Conservation (phyloP, 2,888 invertebrate species). For the Idaea biselata region DNA sequence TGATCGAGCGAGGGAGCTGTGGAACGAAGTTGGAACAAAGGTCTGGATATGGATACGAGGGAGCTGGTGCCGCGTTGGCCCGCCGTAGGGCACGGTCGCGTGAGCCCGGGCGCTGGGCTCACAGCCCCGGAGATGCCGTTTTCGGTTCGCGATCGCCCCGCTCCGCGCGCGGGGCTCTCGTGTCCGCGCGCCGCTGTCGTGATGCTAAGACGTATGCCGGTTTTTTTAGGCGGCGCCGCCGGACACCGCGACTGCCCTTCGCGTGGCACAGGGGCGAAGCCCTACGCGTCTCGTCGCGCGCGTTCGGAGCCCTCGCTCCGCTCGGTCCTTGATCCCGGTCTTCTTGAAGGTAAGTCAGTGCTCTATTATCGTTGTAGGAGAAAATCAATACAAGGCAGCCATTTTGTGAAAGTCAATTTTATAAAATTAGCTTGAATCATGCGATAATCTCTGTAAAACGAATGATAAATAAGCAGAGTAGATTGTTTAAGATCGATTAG, state of each 20-base stretch:
- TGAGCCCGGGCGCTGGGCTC: slow-evolving; percentile 62
- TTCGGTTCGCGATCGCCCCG: slow-evolving; percentile 60
- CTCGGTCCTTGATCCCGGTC: slow-evolving; percentile 52
- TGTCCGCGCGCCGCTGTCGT: slow-evolving; percentile 62
- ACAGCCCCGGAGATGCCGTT: slow-evolving; percentile 68
- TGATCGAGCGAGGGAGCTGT: slow-evolving; percentile 35
- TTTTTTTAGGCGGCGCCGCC: slow-evolving; percentile 73
- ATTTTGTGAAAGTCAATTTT: slow-evolving; percentile 58
- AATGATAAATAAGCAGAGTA: slow-evolving; percentile 1
- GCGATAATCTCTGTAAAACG: slow-evolving; percentile 2
- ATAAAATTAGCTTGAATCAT: slow-evolving; percentile 25
- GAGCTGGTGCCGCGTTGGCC: slow-evolving; percentile 56
- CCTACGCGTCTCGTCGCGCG: slow-evolving; percentile 69
- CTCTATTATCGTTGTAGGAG: slow-evolving; percentile 53
- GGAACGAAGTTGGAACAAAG: slow-evolving; percentile 31
- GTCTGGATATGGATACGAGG: slow-evolving; percentile 31
- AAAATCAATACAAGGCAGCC: slow-evolving; percentile 64
- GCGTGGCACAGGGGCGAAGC: slow-evolving; percentile 67
- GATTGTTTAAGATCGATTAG: background rate
- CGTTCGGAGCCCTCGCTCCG: slow-evolving; percentile 78
- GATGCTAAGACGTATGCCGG: slow-evolving; percentile 66
- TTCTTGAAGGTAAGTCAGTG: slow-evolving; percentile 61
- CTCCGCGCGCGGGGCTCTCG: slow-evolving; percentile 45
- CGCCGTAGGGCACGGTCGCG: slow-evolving; percentile 70
- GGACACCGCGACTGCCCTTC: slow-evolving; percentile 67